These are phyloP conservation scores for Nothura maculosa DNA, from an alignment of 2,797 vertebrate species.

Conservation along the genomic window DNA sequence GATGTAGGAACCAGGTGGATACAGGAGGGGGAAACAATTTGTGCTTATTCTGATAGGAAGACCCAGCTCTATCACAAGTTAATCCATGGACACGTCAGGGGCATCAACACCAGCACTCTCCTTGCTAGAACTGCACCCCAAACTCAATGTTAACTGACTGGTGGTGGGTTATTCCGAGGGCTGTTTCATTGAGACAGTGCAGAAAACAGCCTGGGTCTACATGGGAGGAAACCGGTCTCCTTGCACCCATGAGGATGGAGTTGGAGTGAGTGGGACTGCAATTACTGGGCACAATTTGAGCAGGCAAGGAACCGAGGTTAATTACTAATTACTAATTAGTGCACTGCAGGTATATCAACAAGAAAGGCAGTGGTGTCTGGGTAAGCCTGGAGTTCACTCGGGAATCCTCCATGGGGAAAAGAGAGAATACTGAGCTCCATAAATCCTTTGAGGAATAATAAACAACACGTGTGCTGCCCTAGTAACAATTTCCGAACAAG, in stretches of 20 bases:
- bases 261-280: neutral
- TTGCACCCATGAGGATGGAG: neutral
- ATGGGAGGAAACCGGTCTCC: neutral
- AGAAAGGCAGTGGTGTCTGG: neutral
- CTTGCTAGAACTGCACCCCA: neutral
- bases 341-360: neutral
- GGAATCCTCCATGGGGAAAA: neutral
- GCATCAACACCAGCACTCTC: neutral
- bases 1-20: rapidly evolving
- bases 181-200: neutral
- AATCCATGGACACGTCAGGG: rapidly evolving
- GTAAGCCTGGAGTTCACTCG: neutral
- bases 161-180: rapidly evolving
- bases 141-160: rapidly evolving
- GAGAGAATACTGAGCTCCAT: neutral
- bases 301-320: neutral
- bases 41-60: neutral
- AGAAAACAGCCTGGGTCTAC: neutral
- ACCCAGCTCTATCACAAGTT: neutral
- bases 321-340: neutral
- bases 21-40: neutral
- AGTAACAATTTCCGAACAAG: neutral
- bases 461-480: neutral
- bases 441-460: neutral
- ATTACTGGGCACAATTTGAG: neutral